Conservation (phyloP, 2,113 vertebrate species). For the Coptodon rendalli region DNA sequence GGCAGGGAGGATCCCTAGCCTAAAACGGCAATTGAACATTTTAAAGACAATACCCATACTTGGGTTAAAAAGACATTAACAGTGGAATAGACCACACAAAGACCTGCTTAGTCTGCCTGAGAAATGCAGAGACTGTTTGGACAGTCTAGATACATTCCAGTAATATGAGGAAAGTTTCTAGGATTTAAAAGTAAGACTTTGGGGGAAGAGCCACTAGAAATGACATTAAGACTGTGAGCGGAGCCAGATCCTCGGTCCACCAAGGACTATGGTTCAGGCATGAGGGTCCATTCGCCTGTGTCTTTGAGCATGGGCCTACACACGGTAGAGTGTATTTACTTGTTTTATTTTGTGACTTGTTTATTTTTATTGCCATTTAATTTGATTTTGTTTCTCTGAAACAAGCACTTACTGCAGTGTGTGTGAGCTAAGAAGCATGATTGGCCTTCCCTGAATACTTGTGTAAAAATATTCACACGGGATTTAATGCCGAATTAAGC, state of each 20-base stretch:
- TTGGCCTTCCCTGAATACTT: slow-evolving; percentile 1
- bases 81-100: slow-evolving; percentile 82
- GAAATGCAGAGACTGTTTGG: slow-evolving; percentile 82
- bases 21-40: slow-evolving; percentile 91
- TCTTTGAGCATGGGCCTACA: slow-evolving; percentile 72
- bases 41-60: slow-evolving; percentile 77
- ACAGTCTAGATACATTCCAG: slow-evolving; percentile 55
- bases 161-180: slow-evolving; percentile 79
- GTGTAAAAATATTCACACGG: neutral
- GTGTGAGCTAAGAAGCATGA: slow-evolving; percentile 6
- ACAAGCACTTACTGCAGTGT: slow-evolving; percentile 69
- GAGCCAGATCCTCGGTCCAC: slow-evolving; percentile 79
- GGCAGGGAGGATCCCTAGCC: slow-evolving; percentile 87
- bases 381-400: slow-evolving; percentile 64
- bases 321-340: slow-evolving; percentile 74
- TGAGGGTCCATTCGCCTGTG: slow-evolving; percentile 47
- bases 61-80: slow-evolving; percentile 78
- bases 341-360: slow-evolving; percentile 69
- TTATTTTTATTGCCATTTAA: slow-evolving; percentile 60
- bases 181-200: slow-evolving; percentile 62
- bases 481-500: neutral
- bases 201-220: slow-evolving; percentile 59
- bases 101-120: slow-evolving; percentile 85
- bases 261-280: slow-evolving; percentile 81
- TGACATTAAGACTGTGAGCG: slow-evolving; percentile 74